Percentiles rank a stretch among this genome's conserved stretches.
Evolutionary conservation across 2,888 invertebrate genomes (phyloP).

Genomic region (Acanthosepion lycidas): DNA sequence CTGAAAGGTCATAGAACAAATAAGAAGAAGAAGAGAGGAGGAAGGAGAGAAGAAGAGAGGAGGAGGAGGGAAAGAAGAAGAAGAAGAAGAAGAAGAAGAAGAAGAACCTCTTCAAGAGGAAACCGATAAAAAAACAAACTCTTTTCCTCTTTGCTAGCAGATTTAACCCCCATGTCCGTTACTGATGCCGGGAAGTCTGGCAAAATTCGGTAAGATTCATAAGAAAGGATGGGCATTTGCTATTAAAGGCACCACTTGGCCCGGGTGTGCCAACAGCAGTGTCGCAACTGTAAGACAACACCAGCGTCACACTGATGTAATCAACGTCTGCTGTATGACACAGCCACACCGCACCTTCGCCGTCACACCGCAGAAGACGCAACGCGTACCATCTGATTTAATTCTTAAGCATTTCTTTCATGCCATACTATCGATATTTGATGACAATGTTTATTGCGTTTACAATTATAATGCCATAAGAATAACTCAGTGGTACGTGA

Average conservation of each 20-base stretch:
- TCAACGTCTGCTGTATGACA: background rate
- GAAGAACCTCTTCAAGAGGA: no score
- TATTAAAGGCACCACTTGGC: background rate
- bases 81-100: no score
- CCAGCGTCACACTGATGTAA: background rate
- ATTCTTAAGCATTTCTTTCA: background rate
- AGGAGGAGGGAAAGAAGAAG: no score
- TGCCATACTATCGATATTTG: background rate
- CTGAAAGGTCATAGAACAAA: no score
- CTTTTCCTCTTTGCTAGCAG: background rate
- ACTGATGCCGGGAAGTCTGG: conserved; percentile 7
- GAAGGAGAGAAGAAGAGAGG: no score
- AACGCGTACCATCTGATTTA: background rate
- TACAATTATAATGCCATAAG: no score
- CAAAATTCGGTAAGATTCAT: background rate
- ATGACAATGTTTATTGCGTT: no score
- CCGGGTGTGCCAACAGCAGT: conserved; percentile 2
- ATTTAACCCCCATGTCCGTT: background rate
- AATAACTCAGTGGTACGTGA: no score
- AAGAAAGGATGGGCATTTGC: background rate
- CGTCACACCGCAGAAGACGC: background rate
- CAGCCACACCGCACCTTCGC: background rate
- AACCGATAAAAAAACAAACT: no score
- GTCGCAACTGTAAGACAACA: background rate
- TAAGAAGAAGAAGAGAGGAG: no score